Percentiles rank a stretch among this genome's conserved stretches.
phyloP scores from a whole-genome alignment of 2,113 vertebrate genomes.

The Chaenocephalus aceratus region DNA sequence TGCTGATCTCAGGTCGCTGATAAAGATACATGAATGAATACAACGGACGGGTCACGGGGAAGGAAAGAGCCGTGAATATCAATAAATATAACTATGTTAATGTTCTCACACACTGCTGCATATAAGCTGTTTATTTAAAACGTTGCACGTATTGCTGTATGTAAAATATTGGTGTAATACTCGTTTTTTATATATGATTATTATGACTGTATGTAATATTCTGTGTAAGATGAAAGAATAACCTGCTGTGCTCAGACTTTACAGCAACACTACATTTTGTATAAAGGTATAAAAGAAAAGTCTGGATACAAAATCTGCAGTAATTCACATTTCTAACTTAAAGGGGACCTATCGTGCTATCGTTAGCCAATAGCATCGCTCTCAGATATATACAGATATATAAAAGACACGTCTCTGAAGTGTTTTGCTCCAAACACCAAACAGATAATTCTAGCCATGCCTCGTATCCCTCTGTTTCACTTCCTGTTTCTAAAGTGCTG shows the following conservation, averaged over 20 bases:
- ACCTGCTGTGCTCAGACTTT: conserved; percentile 19
- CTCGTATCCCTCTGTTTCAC: too few species aligned
- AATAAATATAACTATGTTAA: conserved; percentile 80
- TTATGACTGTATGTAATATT: conserved; percentile 27
- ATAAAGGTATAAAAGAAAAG: neutral
- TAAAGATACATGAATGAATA: neutral
- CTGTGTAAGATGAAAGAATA: neutral
- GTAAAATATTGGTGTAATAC: conserved; percentile 78
- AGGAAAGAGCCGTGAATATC: conserved; percentile 76
- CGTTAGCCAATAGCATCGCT: fast-evolving
- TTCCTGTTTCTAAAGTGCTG: too few species aligned
- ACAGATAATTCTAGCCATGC: too few species aligned
- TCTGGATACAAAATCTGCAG: neutral
- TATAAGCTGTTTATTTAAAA: conserved; percentile 91
- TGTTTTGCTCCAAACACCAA: too few species aligned
- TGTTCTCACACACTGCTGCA: conserved; percentile 82
- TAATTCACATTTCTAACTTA: neutral
- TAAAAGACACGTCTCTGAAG: too few species aligned
- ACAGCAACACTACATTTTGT: neutral
- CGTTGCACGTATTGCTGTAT: conserved; percentile 77
- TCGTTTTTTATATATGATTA: conserved; percentile 34
- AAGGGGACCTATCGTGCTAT: too few species aligned
- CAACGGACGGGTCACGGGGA: conserved; percentile 21
- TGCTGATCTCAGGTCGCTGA: conserved; percentile 21
- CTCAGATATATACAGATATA: too few species aligned